phyloP scores from a whole-genome alignment of 2,113 vertebrate species.

The Gasterosteus aculeatus region DNA sequence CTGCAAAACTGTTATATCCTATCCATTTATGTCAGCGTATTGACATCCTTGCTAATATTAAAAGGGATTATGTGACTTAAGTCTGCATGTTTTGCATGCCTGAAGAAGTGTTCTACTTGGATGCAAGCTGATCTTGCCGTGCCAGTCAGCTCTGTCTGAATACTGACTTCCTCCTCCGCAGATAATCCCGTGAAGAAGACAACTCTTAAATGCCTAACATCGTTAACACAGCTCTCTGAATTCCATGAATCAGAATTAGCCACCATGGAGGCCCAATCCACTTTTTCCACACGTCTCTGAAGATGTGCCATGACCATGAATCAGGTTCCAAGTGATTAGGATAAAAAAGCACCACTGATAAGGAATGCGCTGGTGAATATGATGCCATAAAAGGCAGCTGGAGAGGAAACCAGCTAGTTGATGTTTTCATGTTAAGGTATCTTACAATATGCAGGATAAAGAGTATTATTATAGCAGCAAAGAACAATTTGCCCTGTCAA shows the following conservation, averaged over 20 bases:
- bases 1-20: constrained; percentile 34
- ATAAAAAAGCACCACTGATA: constrained; percentile 35
- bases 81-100: constrained; percentile 73
- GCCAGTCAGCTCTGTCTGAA: constrained; percentile 72
- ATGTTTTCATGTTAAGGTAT: constrained; percentile 11
- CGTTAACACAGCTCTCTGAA: constrained; percentile 63
- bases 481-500: neutral
- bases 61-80: constrained; percentile 77
- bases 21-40: constrained; percentile 62
- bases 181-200: constrained; percentile 72
- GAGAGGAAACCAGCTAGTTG: neutral
- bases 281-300: constrained; percentile 34
- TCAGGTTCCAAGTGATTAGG: constrained; percentile 32
- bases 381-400: neutral
- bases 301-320: constrained; percentile 33
- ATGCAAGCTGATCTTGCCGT: constrained; percentile 60
- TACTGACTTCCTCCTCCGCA: constrained; percentile 66
- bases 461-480: neutral
- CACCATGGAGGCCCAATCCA: constrained; percentile 43
- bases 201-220: constrained; percentile 75
- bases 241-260: constrained; percentile 68
- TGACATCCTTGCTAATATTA: constrained; percentile 71
- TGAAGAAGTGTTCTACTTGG: constrained; percentile 78
- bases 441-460: neutral
- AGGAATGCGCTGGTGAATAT: constrained; percentile 8